Conservation (phyloP, 2,797 vertebrate species). For the Notoglanidium macrostoma region DNA sequence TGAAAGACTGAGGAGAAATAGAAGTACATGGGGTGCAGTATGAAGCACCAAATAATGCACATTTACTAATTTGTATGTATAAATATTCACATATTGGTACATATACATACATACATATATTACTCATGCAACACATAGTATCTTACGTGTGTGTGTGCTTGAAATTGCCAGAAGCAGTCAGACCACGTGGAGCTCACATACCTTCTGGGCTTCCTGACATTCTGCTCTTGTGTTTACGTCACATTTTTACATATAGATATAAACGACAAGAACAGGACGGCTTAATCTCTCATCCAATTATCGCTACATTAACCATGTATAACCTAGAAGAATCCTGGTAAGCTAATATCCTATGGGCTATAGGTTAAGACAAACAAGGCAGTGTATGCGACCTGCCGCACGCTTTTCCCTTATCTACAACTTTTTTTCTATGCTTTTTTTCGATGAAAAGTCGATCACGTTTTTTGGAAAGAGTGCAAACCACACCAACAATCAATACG, state of each 20-base stretch:
- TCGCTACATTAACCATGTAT: not conserved
- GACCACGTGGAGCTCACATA: constrained; percentile 19
- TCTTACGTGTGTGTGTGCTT: not conserved
- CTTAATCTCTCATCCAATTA: not conserved
- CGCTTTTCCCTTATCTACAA: not conserved
- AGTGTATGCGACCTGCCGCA: not conserved
- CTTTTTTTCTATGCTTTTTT: not conserved
- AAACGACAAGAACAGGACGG: not conserved
- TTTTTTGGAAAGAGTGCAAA: not conserved
- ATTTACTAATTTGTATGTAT: not conserved
- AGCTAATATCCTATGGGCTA: not conserved
- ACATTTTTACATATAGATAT: not conserved
- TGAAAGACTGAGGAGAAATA: not conserved
- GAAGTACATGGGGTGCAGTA: no score
- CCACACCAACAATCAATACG: not conserved
- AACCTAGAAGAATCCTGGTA: not conserved
- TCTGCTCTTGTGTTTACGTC: constrained; percentile 14
- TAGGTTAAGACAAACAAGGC: not conserved
- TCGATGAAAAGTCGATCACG: no score
- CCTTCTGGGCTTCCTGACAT: constrained; percentile 9
- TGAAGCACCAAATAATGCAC: not conserved
- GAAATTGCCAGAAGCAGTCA: not conserved
- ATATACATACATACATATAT: not conserved
- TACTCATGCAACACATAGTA: not conserved
- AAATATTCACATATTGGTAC: no score